Percentiles rank a stretch among this genome's conserved stretches.
phyloP scores from a whole-genome alignment of 2,888 invertebrate genomes.

The Halictus quadricinctus region DNA sequence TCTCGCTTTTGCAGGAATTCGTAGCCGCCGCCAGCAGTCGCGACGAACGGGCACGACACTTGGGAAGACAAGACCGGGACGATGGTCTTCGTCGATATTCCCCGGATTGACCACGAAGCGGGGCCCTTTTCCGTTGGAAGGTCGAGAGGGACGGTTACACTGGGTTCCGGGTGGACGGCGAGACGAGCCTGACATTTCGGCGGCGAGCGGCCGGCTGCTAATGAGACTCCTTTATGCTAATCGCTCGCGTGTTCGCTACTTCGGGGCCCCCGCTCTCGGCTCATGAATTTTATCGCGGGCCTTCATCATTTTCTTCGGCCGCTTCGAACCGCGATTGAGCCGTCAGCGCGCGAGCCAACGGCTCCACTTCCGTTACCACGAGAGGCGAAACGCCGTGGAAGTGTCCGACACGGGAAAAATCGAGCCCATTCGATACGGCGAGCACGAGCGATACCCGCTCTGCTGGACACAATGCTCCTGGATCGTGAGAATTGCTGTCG shows the following conservation, averaged over 20 bases:
- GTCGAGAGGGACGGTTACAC: conserved; percentile 45
- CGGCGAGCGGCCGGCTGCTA: conserved; percentile 71
- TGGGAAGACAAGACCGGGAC: conserved; percentile 38
- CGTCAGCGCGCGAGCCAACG: conserved; percentile 61
- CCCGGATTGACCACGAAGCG: conserved; percentile 38
- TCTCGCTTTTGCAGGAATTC: background rate
- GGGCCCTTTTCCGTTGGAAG: conserved; percentile 52
- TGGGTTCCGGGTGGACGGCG: conserved; percentile 65
- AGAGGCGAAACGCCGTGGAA: conserved; percentile 22
- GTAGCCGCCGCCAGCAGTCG: background rate
- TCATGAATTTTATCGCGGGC: conserved; percentile 77
- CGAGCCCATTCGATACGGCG: conserved; percentile 32
- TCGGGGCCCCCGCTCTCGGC: conserved; percentile 58
- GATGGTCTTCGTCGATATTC: conserved; percentile 47
- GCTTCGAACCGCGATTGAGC: conserved; percentile 69
- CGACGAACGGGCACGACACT: background rate
- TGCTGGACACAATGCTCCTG: conserved; percentile 14
- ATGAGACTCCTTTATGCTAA: conserved; percentile 79
- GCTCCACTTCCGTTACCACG: conserved; percentile 56
- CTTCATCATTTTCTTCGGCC: conserved; percentile 74
- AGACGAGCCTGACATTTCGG: conserved; percentile 71
- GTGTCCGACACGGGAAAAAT: conserved; percentile 30
- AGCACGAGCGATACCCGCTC: conserved; percentile 42
- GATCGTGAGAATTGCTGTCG: conserved; percentile 55
- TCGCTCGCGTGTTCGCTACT: conserved; percentile 76